Conservation (phyloP, 2,113 vertebrate genomes). For the Chionis minor region DNA sequence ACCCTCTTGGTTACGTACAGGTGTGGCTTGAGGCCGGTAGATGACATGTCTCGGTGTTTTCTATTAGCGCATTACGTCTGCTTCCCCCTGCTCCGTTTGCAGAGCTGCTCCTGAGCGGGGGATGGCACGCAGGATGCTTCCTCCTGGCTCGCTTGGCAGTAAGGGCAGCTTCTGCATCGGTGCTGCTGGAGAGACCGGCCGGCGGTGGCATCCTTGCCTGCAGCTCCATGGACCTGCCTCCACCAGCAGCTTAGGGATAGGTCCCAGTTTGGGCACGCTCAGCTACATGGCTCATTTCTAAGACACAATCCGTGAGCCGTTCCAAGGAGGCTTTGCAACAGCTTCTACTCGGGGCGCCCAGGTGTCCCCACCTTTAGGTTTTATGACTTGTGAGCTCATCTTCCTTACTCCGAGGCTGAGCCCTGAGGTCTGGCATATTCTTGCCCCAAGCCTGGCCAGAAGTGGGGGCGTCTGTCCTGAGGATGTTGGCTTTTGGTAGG, state of each 20-base stretch:
- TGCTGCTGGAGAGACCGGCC: not conserved
- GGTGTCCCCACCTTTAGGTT: not conserved
- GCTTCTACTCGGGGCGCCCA: not conserved
- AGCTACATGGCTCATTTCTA: rapidly evolving
- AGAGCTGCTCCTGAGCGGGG: not conserved
- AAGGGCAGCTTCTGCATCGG: rapidly evolving
- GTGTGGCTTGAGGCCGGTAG: not conserved
- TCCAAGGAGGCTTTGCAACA: not conserved
- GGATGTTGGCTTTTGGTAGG: not conserved
- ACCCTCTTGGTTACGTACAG: not conserved
- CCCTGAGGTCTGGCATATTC: not conserved
- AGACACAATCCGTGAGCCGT: not conserved
- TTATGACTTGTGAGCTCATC: not conserved
- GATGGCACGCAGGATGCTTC: rapidly evolving
- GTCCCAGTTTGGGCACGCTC: not conserved
- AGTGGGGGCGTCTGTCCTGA: not conserved
- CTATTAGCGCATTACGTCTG: not conserved
- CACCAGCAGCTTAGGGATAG: not conserved
- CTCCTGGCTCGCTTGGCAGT: not conserved
- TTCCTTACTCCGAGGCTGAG: not conserved
- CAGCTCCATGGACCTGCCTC: rapidly evolving
- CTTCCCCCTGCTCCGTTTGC: not conserved
- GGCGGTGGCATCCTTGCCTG: not conserved
- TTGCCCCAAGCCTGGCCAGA: not conserved
- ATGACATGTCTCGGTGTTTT: rapidly evolving